Conservation (phyloP, 2,113 vertebrate species). For the Otocyon megalotis region DNA sequence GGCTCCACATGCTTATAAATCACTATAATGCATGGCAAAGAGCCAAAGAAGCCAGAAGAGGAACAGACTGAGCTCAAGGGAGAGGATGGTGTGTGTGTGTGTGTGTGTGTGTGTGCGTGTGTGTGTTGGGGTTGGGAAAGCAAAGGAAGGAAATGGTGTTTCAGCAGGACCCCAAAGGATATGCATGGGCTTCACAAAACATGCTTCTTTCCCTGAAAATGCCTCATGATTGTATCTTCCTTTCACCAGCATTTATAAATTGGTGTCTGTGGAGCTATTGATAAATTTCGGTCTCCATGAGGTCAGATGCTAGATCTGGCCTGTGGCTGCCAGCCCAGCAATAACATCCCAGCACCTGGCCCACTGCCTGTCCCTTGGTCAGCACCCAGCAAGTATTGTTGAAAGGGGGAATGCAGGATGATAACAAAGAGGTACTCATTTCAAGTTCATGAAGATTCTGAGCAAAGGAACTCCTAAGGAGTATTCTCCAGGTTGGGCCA, state of each 20-base stretch:
- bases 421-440: not conserved
- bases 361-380: not conserved
- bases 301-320: not conserved
- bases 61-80: not conserved
- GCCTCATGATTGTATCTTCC: not conserved
- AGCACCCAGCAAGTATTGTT: not conserved
- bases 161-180: not conserved
- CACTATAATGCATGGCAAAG: not conserved
- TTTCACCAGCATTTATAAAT: not conserved
- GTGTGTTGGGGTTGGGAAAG: not conserved
- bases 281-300: not conserved
- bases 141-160: not conserved
- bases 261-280: not conserved
- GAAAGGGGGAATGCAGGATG: not conserved
- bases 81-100: not conserved
- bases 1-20: rapidly evolving
- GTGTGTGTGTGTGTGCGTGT: no score
- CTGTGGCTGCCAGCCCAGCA: not conserved
- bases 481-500: not conserved
- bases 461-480: not conserved
- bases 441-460: not conserved
- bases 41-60: no score
- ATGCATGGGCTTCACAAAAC: not conserved
- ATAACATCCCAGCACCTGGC: not conserved
- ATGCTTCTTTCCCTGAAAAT: not conserved